phyloP scores from a whole-genome alignment of 2,113 vertebrate species.

The Dipodomys merriami region DNA sequence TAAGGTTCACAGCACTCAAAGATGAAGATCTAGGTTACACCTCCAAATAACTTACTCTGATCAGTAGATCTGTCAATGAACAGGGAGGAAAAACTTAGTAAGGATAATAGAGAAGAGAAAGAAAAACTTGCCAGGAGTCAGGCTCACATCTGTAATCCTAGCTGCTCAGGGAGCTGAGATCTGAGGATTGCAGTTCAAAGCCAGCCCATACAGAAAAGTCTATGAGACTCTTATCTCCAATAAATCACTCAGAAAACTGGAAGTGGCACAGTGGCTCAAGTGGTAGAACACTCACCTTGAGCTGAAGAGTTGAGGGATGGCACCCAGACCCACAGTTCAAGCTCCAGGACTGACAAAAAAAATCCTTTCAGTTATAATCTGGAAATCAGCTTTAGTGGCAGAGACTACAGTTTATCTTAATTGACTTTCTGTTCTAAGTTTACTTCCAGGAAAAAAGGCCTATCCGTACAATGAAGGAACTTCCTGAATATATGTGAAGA shows the following conservation, averaged over 20 bases:
- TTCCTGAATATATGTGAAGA: background rate
- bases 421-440: background rate
- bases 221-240: too few relatives aligned
- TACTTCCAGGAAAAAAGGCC: background rate
- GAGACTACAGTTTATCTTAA: background rate
- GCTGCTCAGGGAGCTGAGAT: too few relatives aligned
- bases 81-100: background rate
- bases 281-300: too few relatives aligned
- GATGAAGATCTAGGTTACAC: background rate
- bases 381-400: background rate
- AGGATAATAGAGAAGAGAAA: background rate
- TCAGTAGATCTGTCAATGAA: background rate
- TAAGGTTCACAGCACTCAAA: background rate
- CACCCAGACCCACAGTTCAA: too few relatives aligned
- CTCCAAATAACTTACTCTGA: background rate
- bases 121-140: background rate
- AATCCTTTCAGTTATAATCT: background rate
- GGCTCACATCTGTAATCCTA: too few relatives aligned
- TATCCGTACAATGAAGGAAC: background rate
- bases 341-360: too few relatives aligned
- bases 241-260: too few relatives aligned
- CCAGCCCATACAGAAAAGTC: too few relatives aligned
- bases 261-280: too few relatives aligned
- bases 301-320: too few relatives aligned
- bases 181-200: too few relatives aligned